phyloP scores from a whole-genome alignment of 2,797 vertebrate species.

The Anabacerthia variegaticeps region DNA sequence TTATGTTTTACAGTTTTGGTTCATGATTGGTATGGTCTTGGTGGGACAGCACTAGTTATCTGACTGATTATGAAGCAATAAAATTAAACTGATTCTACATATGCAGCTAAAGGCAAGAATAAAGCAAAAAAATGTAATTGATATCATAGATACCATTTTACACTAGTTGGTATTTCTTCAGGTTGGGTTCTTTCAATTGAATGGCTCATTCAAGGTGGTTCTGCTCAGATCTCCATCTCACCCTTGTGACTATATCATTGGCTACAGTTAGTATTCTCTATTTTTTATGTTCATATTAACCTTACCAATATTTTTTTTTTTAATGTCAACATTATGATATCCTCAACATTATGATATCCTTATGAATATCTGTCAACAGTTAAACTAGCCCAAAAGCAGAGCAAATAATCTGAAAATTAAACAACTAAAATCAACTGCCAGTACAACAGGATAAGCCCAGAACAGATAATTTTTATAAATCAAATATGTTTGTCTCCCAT shows the following conservation, averaged over 20 bases:
- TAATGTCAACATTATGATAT: background rate
- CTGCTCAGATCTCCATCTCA: background rate
- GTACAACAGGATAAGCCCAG: background rate
- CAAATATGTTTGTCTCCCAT: background rate
- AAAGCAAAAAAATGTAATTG: background rate
- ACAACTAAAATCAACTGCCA: background rate
- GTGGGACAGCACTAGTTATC: background rate
- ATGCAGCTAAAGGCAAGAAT: background rate
- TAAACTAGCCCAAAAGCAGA: background rate
- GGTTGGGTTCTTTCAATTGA: background rate
- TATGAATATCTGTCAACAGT: background rate
- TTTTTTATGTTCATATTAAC: background rate
- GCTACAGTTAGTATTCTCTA: background rate
- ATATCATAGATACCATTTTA: background rate
- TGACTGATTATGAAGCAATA: background rate
- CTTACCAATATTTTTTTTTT: background rate
- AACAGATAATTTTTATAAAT: background rate
- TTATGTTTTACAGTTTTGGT: background rate
- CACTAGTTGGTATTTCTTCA: background rate
- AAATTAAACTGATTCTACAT: background rate
- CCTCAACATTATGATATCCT: no score
- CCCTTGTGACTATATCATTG: background rate
- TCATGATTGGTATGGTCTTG: background rate
- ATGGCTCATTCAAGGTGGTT: background rate
- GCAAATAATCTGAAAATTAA: background rate